A percentile compares a stretch with the other conserved stretches of the same genome.
Conservation (phyloP, 1,140 invertebrate species). For the Sipha flava region DNA sequence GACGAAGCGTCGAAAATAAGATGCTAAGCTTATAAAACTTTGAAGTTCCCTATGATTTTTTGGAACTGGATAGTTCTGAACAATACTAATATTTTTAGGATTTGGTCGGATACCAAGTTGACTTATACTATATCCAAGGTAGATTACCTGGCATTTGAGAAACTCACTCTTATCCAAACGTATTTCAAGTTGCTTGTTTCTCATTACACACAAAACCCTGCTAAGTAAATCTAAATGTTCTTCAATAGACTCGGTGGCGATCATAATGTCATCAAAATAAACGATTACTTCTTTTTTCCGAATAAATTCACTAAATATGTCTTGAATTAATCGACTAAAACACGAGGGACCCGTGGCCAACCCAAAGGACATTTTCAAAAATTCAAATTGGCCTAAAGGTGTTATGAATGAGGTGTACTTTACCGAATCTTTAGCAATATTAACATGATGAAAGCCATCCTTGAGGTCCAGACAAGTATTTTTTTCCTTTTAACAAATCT, state of each 20-base stretch:
- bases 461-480: not conserved
- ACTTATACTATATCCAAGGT: not conserved
- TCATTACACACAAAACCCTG: constrained; percentile 8
- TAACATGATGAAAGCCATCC: not conserved
- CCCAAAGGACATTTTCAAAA: not conserved
- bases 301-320: constrained; percentile 36
- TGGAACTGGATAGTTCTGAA: not conserved
- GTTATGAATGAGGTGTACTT: constrained; percentile 43
- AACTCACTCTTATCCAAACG: constrained; percentile 3
- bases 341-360: constrained; percentile 1
- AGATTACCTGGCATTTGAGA: not conserved
- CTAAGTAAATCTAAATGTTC: not conserved
- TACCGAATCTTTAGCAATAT: not conserved
- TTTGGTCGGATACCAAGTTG: not conserved
- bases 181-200: not conserved
- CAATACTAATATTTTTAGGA: not conserved
- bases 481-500: constrained; percentile 34
- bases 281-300: constrained; percentile 33
- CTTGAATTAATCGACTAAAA: constrained; percentile 42
- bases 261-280: constrained; percentile 24
- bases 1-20: not conserved
- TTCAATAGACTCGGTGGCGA: not conserved
- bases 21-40: not conserved
- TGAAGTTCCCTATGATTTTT: not conserved
- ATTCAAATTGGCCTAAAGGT: not conserved